Conservation (phyloP, 2,797 vertebrate species). For the Ptychobarbus kaznakovi region DNA sequence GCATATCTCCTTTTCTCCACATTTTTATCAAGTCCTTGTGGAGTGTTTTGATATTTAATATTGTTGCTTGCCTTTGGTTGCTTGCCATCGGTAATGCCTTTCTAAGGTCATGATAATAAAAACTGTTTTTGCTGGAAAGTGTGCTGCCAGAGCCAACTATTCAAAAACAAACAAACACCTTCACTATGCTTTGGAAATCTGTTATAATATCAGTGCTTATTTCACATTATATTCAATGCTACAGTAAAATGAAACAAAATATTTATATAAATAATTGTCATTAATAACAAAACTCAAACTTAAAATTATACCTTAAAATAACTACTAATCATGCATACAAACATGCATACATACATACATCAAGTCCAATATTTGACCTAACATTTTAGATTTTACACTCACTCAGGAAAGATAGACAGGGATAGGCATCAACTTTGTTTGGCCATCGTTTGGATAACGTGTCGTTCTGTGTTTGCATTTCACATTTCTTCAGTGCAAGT, state of each 20-base stretch:
- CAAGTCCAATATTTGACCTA: not conserved
- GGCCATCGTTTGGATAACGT: not conserved
- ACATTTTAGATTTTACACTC: not conserved
- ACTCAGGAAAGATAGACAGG: not conserved
- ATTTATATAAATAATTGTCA: not conserved
- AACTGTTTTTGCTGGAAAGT: not conserved
- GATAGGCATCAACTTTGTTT: not conserved
- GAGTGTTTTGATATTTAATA: constrained; percentile 1
- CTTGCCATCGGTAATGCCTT: not conserved
- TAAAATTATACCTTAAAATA: not conserved
- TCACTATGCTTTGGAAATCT: not conserved
- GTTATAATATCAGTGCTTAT: not conserved
- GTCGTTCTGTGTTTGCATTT: not conserved
- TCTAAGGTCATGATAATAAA: not conserved
- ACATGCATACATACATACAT: too few species aligned
- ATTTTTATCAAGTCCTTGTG: constrained; percentile 2
- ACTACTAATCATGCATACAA: not conserved
- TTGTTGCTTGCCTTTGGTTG: not conserved
- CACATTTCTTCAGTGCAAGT: not conserved
- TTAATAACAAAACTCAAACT: not conserved
- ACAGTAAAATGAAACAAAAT: not conserved
- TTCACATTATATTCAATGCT: not conserved
- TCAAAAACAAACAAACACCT: not conserved
- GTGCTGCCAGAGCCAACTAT: not conserved
- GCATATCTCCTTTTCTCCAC: too few species aligned